Evolutionary conservation across 2,888 invertebrate genomes (phyloP), one percentile per base, ranked within the genome.

Genomic region (Rhaphigaster nebulosa): DNA sequence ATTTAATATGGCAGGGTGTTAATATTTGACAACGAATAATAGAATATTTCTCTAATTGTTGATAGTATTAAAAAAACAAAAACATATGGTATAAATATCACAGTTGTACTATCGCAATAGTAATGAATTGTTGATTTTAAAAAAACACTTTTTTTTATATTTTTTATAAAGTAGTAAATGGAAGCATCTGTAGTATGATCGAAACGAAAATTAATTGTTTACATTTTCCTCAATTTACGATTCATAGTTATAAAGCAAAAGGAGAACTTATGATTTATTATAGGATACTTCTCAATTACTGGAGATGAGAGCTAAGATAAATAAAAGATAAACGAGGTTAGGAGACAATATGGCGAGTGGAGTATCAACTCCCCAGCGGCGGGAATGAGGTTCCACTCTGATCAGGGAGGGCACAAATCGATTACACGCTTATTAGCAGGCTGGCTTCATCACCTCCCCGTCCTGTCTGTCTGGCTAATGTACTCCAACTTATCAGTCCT

Each of bases 341-440:
- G 38, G 70, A 76, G 34, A 76, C 70, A 76, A 76, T 76, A 76
- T 76, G 70, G 38, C 70, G 70, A 76, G 34, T n/a, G 38, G 20
- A 20, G 38, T 0, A 2, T 13, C 10, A 60, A 34, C 15, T 34
- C 65, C 65, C 65, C 29, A 76, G 38, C 70, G 70, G 38, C 34
- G 34, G 23, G 20, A 8, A 1, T 34, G 15, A 65, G n/a, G n/a
- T 65, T 65, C 29, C 65, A 29, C 18, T 18, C 70, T 76, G 70
- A 76, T 76, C 34, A 76, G 70, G 70, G 70, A 76, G 70, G 70
- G 70, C 70, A 76, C 70, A 76, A 76, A 76, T 76, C 70, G 70
- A 76, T 76, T 76, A 76, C 70, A 76, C 70, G 70, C 70, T 76
- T 76, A 76, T 76, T 76, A 76, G 70, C 34, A 76, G 70, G 70